Base-by-base conservation (phyloP, 2,888 invertebrate species). In the Euplexia lucipara region DNA sequence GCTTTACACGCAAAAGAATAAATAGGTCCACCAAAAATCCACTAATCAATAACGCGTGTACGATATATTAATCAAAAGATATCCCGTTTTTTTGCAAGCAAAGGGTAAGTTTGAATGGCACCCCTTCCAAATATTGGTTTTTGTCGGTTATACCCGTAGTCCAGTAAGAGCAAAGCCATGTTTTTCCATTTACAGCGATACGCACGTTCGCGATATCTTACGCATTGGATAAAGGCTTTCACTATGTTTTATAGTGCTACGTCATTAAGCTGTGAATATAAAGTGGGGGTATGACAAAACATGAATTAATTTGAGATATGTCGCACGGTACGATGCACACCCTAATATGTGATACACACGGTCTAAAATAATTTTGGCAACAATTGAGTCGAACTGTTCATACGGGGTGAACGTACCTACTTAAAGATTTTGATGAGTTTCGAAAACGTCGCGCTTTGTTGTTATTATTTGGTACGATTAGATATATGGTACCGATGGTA, bases 61-160 rank as follows among this genome's bases (percentile, higher is more conserved):
- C 79, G 78, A 84, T 84, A 83, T 92, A 94, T 94, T 93, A 94
- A 94, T 94, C 93, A 93, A 91, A 91, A 90, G 91, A 90, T 91
- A 92, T 91, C 86, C 89, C 85, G 86, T 92, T 94, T 94, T 94
- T 94, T 93, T 91, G 83, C 79, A 88, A 86, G 80, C 86, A 92
- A 93, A 93, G 94, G 94, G 94, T 91, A 90, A 82, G 86, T 89
- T 91, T 93, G 87, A 93, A 94, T 92, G 83, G 92, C 86, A 89
- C 92, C 94, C 94, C 92, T 92, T 91, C 88, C 90, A 93, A 95
- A 95, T 95, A 95, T 95, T 95, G 94, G 95, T 95, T 94, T 95
- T 95, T 94, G 92, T 92, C 70, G 81, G 80, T 84, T 81, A 79
- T 83, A 75, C 88, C 82, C 82, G 70, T 51, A 88, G 93, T 90